Evolutionary conservation across 2,888 invertebrate genomes (phyloP), one percentile per base, ranked within the genome.

Genomic region (Dugesia japonica): DNA sequence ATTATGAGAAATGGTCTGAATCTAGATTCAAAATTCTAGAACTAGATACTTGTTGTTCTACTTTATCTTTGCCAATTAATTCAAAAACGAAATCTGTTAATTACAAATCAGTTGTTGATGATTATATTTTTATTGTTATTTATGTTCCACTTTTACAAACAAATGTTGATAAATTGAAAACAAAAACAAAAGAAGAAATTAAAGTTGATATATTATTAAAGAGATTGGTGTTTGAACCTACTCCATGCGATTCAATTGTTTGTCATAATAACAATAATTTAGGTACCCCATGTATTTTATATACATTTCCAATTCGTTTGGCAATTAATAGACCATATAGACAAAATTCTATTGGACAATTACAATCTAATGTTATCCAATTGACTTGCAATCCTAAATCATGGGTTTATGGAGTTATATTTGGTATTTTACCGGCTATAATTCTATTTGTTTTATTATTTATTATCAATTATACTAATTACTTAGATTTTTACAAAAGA

Each of bases 341-440:
- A 20, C 56, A 56, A 23, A 56, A 56, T 23, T 56, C 56, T 56
- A 9, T 56, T 4, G 56, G 7, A 56, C 1, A 4, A 7, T 4
- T 56, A n/a, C 56, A 56, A n/a, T 56, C 56, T n/a, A 56, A 56
- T 56, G 56, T 56, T n/a, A n/a, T 56, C n/a, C 56, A 56, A 56
- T 20, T 56, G n/a, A 56, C 56, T 20, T 56, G 56, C 23, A 56
- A n/a, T 56, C 56, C 56, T 1, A 56, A 56, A 56, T 56, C 56
- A 1, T 56, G 56, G 56, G 56, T 56, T 4, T 56, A 56, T 56
- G 56, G 56, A 7, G 17, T 56, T n/a, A 56, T 56, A 1, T 56
- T 56, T 56, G 56, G 56, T 7, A 56, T 56, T n/a, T 13, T 56
- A 4, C 56, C 56, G 1, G n/a, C 56, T 4, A 9, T 56, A 9